Percentiles rank a stretch among this genome's conserved stretches.
Conservation (phyloP, 1,140 invertebrate genomes). For the Trachelipus rathkii region DNA sequence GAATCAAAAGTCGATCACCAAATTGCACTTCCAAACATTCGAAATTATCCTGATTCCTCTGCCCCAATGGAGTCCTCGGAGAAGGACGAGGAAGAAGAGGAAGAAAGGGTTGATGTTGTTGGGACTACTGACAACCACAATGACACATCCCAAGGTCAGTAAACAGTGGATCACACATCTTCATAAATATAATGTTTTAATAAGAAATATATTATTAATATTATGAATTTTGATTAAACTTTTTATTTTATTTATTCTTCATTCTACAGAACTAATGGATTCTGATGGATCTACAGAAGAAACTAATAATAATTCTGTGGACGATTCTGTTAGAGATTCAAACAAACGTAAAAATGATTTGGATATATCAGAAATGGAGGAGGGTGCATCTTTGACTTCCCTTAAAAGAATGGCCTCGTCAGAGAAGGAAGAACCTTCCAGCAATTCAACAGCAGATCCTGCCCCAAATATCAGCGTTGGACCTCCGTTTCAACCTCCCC, state of each 20-base stretch:
- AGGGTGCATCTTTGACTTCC: conserved; percentile 32
- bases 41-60: conserved; percentile 36
- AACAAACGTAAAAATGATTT: conserved; percentile 43
- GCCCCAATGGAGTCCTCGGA: conserved; percentile 40
- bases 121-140: too few relatives aligned
- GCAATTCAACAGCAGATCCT: conserved; percentile 32
- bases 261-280: conserved; percentile 40
- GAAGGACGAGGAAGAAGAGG: conserved; percentile 59
- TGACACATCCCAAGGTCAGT: too few relatives aligned
- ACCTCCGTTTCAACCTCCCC: conserved; percentile 73
- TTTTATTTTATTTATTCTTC: too few relatives aligned
- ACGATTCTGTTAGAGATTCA: conserved; percentile 40
- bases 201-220: too few relatives aligned
- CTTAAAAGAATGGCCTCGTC: conserved; percentile 40
- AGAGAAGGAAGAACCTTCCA: conserved; percentile 38
- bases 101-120: conserved; percentile 81
- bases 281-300: conserved; percentile 42
- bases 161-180: too few relatives aligned
- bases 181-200: too few relatives aligned
- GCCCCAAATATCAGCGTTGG: conserved; percentile 72
- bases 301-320: conserved; percentile 44
- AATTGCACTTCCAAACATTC: conserved; percentile 44
- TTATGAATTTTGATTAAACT: too few relatives aligned
- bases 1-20: conserved; percentile 45
- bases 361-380: conserved; percentile 39